These are phyloP conservation scores for Equus przewalskii DNA, from an alignment of 2,113 vertebrate genomes.

Conservation along the genomic window DNA sequence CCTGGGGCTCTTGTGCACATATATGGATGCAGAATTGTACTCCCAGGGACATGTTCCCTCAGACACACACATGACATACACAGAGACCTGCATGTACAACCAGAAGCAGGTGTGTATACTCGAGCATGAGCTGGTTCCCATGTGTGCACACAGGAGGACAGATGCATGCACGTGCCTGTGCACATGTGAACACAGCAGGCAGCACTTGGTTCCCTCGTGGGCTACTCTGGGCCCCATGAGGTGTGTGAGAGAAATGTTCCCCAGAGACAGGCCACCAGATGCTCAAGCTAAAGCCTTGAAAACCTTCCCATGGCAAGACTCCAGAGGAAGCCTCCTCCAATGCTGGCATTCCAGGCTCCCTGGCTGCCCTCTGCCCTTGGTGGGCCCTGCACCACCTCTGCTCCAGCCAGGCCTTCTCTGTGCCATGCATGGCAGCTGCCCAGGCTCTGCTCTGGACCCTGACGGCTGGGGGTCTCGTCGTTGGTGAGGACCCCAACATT, in stretches of 20 bases:
- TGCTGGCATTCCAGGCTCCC: no score
- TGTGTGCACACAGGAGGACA: neutral
- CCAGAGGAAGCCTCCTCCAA: neutral
- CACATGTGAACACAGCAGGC: neutral
- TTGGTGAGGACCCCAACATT: neutral
- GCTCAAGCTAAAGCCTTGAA: neutral
- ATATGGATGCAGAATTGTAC: neutral
- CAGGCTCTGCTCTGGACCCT: neutral
- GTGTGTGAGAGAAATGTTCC: neutral
- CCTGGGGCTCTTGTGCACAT: neutral
- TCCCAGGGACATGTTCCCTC: neutral
- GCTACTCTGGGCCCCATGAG: neutral
- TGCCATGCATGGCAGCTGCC: neutral
- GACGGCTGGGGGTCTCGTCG: neutral
- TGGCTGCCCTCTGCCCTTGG: neutral
- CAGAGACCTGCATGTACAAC: neutral
- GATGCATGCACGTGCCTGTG: rapidly evolving
- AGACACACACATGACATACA: neutral
- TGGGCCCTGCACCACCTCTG: neutral
- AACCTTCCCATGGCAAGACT: neutral
- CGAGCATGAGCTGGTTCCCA: neutral
- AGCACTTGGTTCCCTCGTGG: neutral
- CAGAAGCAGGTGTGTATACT: neutral
- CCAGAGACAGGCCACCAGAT: neutral
- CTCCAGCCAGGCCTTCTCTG: neutral